phyloP scores from a whole-genome alignment of 1,140 invertebrate genomes.

The Sitobion miscanthi region DNA sequence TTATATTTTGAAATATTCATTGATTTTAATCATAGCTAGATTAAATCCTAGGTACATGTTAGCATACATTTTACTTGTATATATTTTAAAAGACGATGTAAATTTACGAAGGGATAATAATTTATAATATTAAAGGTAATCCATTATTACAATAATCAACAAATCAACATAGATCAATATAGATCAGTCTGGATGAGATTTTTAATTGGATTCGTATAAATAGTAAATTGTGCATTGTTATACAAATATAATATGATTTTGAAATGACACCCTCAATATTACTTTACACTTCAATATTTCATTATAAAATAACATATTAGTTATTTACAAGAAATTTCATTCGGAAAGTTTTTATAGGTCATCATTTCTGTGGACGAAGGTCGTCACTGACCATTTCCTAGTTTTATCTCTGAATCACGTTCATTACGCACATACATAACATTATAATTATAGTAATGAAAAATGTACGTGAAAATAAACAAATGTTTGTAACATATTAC shows the following conservation, averaged over 20 bases:
- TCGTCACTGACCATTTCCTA: constrained; percentile 26
- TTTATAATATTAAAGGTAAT: background rate
- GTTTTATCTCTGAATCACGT: constrained; percentile 43
- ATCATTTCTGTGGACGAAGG: constrained; percentile 32
- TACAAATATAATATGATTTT: background rate
- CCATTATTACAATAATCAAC: background rate
- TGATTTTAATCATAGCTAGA: background rate
- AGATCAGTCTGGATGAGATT: background rate
- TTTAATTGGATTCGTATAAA: background rate
- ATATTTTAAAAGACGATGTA: background rate
- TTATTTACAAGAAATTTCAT: constrained; percentile 19
- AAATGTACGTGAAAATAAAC: background rate
- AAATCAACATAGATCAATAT: background rate
- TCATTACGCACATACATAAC: background rate
- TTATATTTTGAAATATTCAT: background rate
- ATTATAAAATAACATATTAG: constrained; percentile 16
- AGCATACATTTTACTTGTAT: background rate
- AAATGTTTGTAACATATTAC: background rate
- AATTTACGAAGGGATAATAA: background rate
- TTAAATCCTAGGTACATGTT: background rate
- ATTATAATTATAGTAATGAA: constrained; percentile 25
- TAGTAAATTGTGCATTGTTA: background rate
- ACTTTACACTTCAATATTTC: background rate
- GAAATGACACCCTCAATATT: background rate
- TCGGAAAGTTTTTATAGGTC: constrained; percentile 42